Conservation (phyloP, 1,140 invertebrate species). For the Drosophila pallidifrons region DNA sequence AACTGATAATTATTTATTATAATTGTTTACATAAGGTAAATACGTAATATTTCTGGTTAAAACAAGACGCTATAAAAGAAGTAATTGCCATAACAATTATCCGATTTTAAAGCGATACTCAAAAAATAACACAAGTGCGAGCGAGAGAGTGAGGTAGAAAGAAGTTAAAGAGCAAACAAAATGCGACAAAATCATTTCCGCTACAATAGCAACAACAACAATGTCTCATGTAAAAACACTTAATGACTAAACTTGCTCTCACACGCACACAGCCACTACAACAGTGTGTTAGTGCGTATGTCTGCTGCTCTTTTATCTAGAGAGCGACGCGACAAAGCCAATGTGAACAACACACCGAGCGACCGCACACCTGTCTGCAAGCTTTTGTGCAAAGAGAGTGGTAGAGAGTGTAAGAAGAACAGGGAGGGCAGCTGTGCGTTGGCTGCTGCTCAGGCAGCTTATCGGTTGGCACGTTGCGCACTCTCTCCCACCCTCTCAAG, state of each 20-base stretch:
- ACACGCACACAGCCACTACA: slow-evolving; percentile 10
- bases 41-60: background rate
- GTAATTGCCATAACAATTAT: background rate
- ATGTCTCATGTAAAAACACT: slow-evolving; percentile 45
- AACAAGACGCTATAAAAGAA: background rate
- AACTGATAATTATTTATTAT: slow-evolving; percentile 2
- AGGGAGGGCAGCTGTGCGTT: slow-evolving; percentile 1
- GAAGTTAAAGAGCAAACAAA: slow-evolving; percentile 31
- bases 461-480: slow-evolving; percentile 59
- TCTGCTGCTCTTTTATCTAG: slow-evolving; percentile 51
- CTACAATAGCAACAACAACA: slow-evolving; percentile 53
- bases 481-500: slow-evolving; percentile 39
- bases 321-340: slow-evolving; percentile 53
- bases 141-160: background rate
- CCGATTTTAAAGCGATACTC: slow-evolving; percentile 1
- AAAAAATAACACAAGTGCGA: slow-evolving; percentile 2
- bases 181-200: slow-evolving; percentile 66
- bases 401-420: background rate
- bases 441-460: slow-evolving; percentile 68
- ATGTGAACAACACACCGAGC: slow-evolving; percentile 54
- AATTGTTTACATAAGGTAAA: slow-evolving; percentile 7
- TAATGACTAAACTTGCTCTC: slow-evolving; percentile 57
- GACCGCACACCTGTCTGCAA: slow-evolving; percentile 63
- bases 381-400: slow-evolving; percentile 23
- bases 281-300: slow-evolving; percentile 8